Percentiles rank a stretch among this genome's conserved stretches.
phyloP scores from a whole-genome alignment of 2,888 invertebrate genomes.

The Busseola fusca region DNA sequence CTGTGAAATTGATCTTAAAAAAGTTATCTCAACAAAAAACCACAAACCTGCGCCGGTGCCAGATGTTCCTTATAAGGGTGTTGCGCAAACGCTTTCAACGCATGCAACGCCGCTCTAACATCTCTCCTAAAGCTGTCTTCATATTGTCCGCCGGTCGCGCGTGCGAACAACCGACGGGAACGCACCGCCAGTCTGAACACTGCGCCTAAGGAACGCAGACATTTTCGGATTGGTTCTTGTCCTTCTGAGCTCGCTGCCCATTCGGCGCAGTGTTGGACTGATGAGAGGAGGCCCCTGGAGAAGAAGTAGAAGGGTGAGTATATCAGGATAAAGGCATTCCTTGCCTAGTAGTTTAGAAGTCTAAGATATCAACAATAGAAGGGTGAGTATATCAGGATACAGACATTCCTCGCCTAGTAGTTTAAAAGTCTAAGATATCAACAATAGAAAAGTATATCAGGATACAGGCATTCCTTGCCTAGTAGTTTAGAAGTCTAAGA shows the following conservation, averaged over 20 bases:
- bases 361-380: too few species aligned
- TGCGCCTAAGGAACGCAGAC: constrained; percentile 96
- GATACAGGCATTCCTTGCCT: too few species aligned
- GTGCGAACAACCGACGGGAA: constrained; percentile 94
- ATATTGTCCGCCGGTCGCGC: constrained; percentile 96
- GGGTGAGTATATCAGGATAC: too few species aligned
- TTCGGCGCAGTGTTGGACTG: constrained; percentile 96
- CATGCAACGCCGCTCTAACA: constrained; percentile 93
- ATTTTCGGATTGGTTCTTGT: constrained; percentile 96
- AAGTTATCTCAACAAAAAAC: background rate
- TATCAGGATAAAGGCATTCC: background rate
- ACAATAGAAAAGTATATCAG: too few species aligned
- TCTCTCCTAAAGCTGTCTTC: constrained; percentile 96
- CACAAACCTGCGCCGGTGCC: constrained; percentile 91
- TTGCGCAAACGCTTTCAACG: constrained; percentile 92
- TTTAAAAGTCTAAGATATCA: too few species aligned
- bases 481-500: background rate
- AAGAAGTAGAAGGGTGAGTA: background rate
- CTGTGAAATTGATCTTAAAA: background rate
- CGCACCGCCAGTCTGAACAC: constrained; percentile 98
- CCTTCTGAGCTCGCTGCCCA: constrained; percentile 95
- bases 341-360: background rate
- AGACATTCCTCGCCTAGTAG: background rate
- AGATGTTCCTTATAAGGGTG: constrained; percentile 92
- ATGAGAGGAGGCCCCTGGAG: constrained; percentile 93